Conservation (phyloP, 2,113 vertebrate species). For the Sisor rabdophorus region DNA sequence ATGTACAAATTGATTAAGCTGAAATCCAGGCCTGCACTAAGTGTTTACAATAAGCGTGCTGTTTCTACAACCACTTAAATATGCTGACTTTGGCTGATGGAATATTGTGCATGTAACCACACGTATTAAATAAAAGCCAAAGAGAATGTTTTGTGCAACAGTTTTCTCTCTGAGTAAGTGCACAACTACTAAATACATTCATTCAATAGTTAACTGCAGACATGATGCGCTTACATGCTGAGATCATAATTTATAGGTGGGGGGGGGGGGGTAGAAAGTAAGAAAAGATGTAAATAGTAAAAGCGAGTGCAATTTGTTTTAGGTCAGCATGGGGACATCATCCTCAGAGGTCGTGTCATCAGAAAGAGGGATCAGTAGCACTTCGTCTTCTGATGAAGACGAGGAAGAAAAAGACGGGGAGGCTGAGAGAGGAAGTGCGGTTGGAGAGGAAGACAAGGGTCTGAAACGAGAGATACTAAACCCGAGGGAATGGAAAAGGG, state of each 20-base stretch:
- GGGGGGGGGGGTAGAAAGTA: background rate
- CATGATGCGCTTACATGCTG: constrained; percentile 56
- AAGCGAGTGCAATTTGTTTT: constrained; percentile 40
- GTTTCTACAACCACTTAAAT: background rate
- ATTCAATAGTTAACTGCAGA: constrained; percentile 57
- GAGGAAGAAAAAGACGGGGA: constrained; percentile 66
- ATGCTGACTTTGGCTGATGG: background rate
- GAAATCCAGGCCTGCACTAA: background rate
- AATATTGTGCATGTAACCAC: background rate
- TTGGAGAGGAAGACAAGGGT: constrained; percentile 60
- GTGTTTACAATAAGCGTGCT: too few relatives aligned
- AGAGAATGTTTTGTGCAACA: constrained; percentile 69
- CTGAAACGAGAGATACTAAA: constrained; percentile 64
- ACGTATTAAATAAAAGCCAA: constrained; percentile 7
- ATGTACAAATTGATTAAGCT: background rate
- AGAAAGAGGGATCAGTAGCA: constrained; percentile 79
- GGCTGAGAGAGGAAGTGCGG: constrained; percentile 62
- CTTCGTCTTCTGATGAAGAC: constrained; percentile 76
- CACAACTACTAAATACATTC: constrained; percentile 48
- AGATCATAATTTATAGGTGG: constrained; percentile 51
- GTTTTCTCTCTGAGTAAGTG: constrained; percentile 41
- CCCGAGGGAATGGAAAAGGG: constrained; percentile 63
- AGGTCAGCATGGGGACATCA: constrained; percentile 82
- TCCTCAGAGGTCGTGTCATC: constrained; percentile 75
- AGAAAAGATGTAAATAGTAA: background rate